Base-by-base conservation (phyloP, 2,113 vertebrate species). In the Ascaphus truei region DNA sequence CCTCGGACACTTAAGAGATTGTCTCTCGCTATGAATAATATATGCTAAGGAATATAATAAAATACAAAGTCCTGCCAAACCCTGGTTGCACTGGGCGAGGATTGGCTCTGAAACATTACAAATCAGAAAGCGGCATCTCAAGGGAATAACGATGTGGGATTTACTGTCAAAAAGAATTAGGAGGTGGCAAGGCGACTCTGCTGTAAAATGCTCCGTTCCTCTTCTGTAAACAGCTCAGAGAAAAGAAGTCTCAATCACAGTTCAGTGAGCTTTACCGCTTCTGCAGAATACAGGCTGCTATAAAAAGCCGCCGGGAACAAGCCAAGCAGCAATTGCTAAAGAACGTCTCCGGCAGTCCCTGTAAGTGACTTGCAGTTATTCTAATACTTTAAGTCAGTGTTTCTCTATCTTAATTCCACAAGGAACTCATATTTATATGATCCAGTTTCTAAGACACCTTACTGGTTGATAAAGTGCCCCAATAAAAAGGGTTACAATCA, bases 121-220 rank as follows among this genome's bases (percentile, higher is more conserved):
- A 50, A 53, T 41, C 27, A 33, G 15, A 45, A 36, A n/a, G 39
- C 0, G 41, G 13, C 5, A 27, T 43, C 72, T 22, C 50, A 10
- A 3, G 37, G 43, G 67, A 50, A 30, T 7, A 15, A 18, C 20
- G 1, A 26, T 25, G 22, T 52, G 61, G 59, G 56, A 47, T 50
- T 43, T 25, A 20, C 56, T 75, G 65, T 34, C 65, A 71, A 37
- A 43, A 51, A 30, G 13, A 57, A 67, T 75, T 69, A 75, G 15
- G 12, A 62, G 15, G 52, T 52, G 39, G 55, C 22, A 31, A 36
- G 45, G 30, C 50, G 43, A 57, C 59, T 37, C 13, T 27, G 15
- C 36, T 48, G 13, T 41, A 30, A 50, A 66, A 39, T 15, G 10
- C n/a, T 11, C 39, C n/a, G 33, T 50, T 26, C 29, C 15, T 18